Conservation (phyloP, 2,113 vertebrate genomes). For the Mustela nigripes region DNA sequence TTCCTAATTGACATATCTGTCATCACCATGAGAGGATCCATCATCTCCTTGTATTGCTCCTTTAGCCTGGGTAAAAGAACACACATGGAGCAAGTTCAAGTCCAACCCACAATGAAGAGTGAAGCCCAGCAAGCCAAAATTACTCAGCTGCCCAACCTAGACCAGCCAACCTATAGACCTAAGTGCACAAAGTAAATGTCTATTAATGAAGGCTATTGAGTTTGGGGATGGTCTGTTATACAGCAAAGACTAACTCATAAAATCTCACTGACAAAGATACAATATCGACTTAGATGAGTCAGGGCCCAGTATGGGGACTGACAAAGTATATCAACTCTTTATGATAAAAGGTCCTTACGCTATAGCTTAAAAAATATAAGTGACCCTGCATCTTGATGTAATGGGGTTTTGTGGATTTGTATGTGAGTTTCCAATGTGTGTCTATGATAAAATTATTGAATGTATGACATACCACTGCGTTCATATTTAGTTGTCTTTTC, state of each 20-base stretch:
- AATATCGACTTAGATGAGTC: background rate
- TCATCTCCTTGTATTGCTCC: background rate
- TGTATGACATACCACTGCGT: background rate
- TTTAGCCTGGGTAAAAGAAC: background rate
- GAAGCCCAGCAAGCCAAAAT: background rate
- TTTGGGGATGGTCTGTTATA: background rate
- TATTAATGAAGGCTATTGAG: background rate
- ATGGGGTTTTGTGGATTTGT: background rate
- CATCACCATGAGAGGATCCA: background rate
- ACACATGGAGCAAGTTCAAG: background rate
- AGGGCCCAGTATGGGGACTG: background rate
- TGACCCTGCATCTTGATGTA: background rate
- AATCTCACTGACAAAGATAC: background rate
- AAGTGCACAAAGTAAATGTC: background rate
- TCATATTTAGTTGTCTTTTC: background rate
- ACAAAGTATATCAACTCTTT: background rate
- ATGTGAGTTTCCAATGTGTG: background rate
- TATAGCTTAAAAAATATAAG: constrained; percentile 11
- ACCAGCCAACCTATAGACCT: background rate
- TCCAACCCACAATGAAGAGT: background rate
- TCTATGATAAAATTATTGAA: background rate
- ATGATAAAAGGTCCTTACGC: background rate
- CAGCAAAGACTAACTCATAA: background rate
- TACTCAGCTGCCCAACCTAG: background rate
- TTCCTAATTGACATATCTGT: background rate